Conservation (phyloP, 2,888 invertebrate genomes). For the Coelogynopora nodosa region DNA sequence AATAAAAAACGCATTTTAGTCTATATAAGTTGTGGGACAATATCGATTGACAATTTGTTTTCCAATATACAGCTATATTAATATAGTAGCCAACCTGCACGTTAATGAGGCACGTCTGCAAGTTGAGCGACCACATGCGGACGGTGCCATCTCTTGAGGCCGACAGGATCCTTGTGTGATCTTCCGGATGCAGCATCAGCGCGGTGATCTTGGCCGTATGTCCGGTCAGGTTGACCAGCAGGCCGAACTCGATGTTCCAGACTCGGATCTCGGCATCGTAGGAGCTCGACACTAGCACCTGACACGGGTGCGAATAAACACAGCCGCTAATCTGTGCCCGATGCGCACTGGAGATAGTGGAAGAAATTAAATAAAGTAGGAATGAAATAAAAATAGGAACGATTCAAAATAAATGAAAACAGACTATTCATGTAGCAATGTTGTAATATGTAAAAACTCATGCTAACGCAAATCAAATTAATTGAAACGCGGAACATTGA, state of each 20-base stretch:
- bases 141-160: constrained; percentile 59
- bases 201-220: constrained; percentile 58
- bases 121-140: constrained; percentile 57
- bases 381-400: neutral
- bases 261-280: constrained; percentile 56
- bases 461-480: no score
- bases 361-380: neutral
- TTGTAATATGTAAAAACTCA: no score
- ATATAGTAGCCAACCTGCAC: constrained; percentile 48
- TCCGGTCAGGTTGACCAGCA: constrained; percentile 48
- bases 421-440: no score
- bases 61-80: no score
- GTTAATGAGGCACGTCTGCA: constrained; percentile 14
- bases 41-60: no score
- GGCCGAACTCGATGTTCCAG: constrained; percentile 7
- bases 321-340: constrained; percentile 59
- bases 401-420: neutral
- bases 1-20: no score
- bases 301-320: constrained; percentile 54
- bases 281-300: constrained; percentile 56
- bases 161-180: constrained; percentile 55
- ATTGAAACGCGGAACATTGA: no score
- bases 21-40: no score
- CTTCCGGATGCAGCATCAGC: constrained; percentile 56
- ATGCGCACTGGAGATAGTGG: constrained; percentile 55